Evolutionary conservation across 2,888 invertebrate genomes (phyloP).

Genomic region (Didymodactylos carnosus): DNA sequence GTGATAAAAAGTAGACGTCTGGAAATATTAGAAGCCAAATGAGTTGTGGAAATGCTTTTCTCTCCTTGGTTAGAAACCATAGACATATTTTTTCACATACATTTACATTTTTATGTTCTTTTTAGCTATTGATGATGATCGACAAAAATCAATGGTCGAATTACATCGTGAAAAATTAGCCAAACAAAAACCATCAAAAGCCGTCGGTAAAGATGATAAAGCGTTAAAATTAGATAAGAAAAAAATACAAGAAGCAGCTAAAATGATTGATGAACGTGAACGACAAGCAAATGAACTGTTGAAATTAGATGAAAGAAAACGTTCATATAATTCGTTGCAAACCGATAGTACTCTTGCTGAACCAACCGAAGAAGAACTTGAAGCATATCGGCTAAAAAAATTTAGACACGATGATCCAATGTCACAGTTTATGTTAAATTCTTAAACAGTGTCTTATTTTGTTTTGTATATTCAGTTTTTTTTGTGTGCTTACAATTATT

Average conservation of each 20-base stretch:
- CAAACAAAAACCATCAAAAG: not conserved
- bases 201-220: not conserved
- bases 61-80: too few relatives aligned
- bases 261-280: conserved; percentile 24
- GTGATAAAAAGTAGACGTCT: too few relatives aligned
- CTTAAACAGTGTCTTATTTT: not conserved
- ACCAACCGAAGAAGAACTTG: conserved; percentile 74
- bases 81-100: too few relatives aligned
- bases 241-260: conserved; percentile 23
- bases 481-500: too few relatives aligned
- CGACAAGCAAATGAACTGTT: conserved; percentile 45
- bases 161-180: not conserved
- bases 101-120: too few relatives aligned
- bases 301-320: conserved; percentile 62
- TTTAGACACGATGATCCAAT: conserved; percentile 58
- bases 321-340: conserved; percentile 63
- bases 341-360: conserved; percentile 41
- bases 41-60: too few relatives aligned
- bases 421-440: conserved; percentile 36
- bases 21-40: too few relatives aligned
- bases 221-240: not conserved
- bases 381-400: conserved; percentile 71
- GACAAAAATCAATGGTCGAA: not conserved
- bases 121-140: not conserved
- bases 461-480: too few relatives aligned